Base-by-base conservation (phyloP, 2,888 invertebrate species). In the Catocala nupta region DNA sequence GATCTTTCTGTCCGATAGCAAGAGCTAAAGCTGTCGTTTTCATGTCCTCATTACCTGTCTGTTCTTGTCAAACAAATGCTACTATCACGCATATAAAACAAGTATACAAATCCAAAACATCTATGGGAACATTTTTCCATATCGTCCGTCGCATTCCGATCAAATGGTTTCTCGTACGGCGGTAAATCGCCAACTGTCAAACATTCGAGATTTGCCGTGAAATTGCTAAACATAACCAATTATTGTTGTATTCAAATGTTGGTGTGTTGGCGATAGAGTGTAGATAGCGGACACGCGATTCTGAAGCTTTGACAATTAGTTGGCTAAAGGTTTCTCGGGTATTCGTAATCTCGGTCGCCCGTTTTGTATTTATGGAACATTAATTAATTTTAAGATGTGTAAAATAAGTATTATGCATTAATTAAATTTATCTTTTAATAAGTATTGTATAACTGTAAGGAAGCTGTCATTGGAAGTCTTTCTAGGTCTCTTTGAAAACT, bases 211-310 rank as follows among this genome's bases (percentile, higher is more conserved):
- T 78, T 70, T 71, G 67, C 81, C 84, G 82, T 88, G 81, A 84
- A 89, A 89, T 89, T 76, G 81, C 66, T 89, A 89, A 89, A 87
- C 75, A 77, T 71, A 65, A 68, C 67, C 79, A 83, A 81, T 83
- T 78, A 76, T 81, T 78, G 68, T 80, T 78, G 75, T 78, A 72
- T 75, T 73, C 72, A 70, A 75, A 63, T 63, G 58, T 70, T 55
- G 59, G 60, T 42, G 50, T 57, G 52, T 68, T 56, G 55, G 60
- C 54, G 52, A 73, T 77, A 63, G 60, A 62, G 68, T 56, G 55
- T 58, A 52, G 52, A 73, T 77, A 64, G 60, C 63, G 68, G 66
- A 71, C 70, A 70, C 62, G 64, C 68, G 53, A 60, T 64, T 66
- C 56, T 71, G 63, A 43, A 8, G 47, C 34, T 62, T 55, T 57